Percentiles rank a stretch among this genome's conserved stretches.
Conservation (phyloP, 23 tunicate genomes). For the Trididemnum miniatum region DNA sequence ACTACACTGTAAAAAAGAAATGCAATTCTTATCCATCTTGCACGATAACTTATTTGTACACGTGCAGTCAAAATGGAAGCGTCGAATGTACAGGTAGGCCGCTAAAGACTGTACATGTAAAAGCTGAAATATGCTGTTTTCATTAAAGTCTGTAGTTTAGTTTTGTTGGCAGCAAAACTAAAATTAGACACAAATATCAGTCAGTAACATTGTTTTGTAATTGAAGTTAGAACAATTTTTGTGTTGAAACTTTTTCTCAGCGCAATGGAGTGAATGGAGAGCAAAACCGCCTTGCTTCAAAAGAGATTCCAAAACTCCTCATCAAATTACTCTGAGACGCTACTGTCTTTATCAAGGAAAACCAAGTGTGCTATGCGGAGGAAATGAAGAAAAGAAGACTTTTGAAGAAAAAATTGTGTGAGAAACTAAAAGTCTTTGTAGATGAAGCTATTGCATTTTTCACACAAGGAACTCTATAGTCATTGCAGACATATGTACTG, state of each 20-base stretch:
- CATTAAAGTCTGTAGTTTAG: no score
- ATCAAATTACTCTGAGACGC: background rate
- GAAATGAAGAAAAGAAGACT: background rate
- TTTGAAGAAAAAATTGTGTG: background rate
- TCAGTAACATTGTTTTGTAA: no score
- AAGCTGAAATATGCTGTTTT: no score
- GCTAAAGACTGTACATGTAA: no score
- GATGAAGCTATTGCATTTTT: no score
- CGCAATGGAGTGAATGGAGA: background rate
- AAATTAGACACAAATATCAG: no score
- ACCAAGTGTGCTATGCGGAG: conserved; percentile 13
- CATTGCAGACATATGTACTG: no score
- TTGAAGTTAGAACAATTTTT: no score
- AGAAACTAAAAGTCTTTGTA: no score
- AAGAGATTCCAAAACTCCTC: background rate
- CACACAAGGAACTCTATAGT: no score
- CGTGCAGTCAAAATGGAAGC: background rate
- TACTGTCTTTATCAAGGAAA: background rate
- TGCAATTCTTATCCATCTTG: background rate
- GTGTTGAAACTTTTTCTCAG: background rate
- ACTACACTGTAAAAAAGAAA: background rate
- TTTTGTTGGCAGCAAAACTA: no score
- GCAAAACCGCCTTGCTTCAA: background rate
- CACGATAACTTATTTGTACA: background rate
- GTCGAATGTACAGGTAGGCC: conserved; percentile 13